Conservation (phyloP, 2,797 vertebrate species). For the Pterois miles region DNA sequence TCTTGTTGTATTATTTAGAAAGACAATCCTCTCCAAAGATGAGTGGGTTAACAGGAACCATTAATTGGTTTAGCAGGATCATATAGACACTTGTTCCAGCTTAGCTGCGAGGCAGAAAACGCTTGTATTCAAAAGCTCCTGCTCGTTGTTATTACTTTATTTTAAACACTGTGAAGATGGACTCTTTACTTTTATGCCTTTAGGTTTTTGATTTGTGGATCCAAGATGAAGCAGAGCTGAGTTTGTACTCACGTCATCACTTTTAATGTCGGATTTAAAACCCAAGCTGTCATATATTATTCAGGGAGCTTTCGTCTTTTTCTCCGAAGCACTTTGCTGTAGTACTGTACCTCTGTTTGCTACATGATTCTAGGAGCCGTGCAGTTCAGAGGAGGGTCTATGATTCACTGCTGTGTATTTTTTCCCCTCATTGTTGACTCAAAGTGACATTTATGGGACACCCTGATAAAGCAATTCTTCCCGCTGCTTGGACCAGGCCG, state of each 20-base stretch:
- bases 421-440: slow-evolving; percentile 77
- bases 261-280: slow-evolving; percentile 84
- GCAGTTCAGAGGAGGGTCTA: slow-evolving; percentile 70
- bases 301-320: slow-evolving; percentile 79
- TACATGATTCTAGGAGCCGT: slow-evolving; percentile 64
- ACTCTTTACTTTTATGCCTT: slow-evolving; percentile 78
- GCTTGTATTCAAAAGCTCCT: slow-evolving; percentile 61
- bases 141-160: slow-evolving; percentile 39
- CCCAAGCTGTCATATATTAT: slow-evolving; percentile 84
- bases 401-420: slow-evolving; percentile 71
- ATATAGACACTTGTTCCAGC: slow-evolving; percentile 74
- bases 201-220: slow-evolving; percentile 78
- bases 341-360: slow-evolving; percentile 66
- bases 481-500: slow-evolving; percentile 69
- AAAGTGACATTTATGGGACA: slow-evolving; percentile 85
- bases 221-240: slow-evolving; percentile 76
- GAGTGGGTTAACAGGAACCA: slow-evolving; percentile 83
- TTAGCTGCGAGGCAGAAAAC: slow-evolving; percentile 72
- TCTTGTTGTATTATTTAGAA: slow-evolving; percentile 81
- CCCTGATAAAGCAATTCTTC: slow-evolving; percentile 83
- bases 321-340: slow-evolving; percentile 67
- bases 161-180: slow-evolving; percentile 63
- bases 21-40: slow-evolving; percentile 79
- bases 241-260: slow-evolving; percentile 83
- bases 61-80: slow-evolving; percentile 85